Base-by-base conservation (phyloP, 2,797 vertebrate genomes). In the Sebastes kiyomatsui region DNA sequence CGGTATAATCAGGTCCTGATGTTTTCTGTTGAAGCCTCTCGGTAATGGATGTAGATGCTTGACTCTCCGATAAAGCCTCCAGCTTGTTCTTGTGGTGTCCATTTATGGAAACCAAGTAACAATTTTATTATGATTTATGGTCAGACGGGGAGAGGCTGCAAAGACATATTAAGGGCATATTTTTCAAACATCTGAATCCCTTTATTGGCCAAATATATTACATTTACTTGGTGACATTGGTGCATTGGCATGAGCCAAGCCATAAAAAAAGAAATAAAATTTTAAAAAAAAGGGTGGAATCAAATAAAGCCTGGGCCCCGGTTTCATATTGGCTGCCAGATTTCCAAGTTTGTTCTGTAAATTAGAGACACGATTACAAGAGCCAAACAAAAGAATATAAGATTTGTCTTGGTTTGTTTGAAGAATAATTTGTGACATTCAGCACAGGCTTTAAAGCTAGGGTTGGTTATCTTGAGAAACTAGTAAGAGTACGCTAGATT, bases 171-270 rank as follows among this genome's bases (percentile, higher is more conserved):
- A 69, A 16, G 28, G 13, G 7, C 30, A 68, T 25, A 60, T 79
- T 86, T 85, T 81, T 85, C 67, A 87, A 87, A 85, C 70, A 87
- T 87, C 65, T 87, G 75, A 77, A 84, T 83, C 55, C 74, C 30
- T 89, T 84, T 77, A 81, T 80, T 83, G 62, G 46, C 38, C 69
- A 82, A 86, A 82, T 83, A 81, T 65, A 82, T 81, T 77, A 74
- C 18, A 82, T 75, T 80, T 78, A 79, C 59, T 80, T 68, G 12
- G 61, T 79, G 73, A 71, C 64, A 67, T 25, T 78, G 74, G 3
- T 75, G 72, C 6, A 67, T 56, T 35, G 18, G 23, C 33, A 38
- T 32, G 54, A 87, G 72, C 64, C 61, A 90, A 89, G 22, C 4
- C 69, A 67, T 68, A 49, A 67, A 67, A 67, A 69, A 80, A 18